Evolutionary conservation across 2,113 vertebrate genomes (phyloP).

Genomic region (Ictidomys tridecemlineatus): DNA sequence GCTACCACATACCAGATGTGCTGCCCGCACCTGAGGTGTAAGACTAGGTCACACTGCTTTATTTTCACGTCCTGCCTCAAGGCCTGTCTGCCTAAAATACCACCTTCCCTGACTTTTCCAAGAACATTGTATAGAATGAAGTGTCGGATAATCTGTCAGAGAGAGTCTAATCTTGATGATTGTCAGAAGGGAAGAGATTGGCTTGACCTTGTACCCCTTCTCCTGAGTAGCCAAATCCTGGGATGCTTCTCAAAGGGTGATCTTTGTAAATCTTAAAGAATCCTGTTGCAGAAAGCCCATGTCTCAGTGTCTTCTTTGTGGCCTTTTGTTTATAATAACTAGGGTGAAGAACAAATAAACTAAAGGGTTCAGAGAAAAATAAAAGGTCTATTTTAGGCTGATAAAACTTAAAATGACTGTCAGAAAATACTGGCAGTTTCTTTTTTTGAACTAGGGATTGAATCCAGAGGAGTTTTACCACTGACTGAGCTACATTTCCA

Average conservation of each 20-base stretch:
- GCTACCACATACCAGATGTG: conserved; percentile 49
- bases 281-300: not conserved
- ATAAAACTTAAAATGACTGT: not conserved
- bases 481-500: not conserved
- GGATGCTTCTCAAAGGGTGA: not conserved
- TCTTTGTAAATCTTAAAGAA: not conserved
- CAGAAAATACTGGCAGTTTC: not conserved
- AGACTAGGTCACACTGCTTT: not conserved
- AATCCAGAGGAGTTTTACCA: not conserved
- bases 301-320: not conserved
- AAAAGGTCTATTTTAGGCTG: not conserved
- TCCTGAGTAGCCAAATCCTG: not conserved
- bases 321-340: conserved; percentile 1
- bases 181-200: not conserved
- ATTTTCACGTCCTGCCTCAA: conserved; percentile 10
- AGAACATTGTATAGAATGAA: not conserved
- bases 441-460: not conserved
- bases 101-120: not conserved
- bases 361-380: not conserved
- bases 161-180: not conserved
- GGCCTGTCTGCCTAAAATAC: not conserved
- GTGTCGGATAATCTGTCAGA: not conserved
- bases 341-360: not conserved
- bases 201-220: not conserved
- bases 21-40: not conserved